Evolutionary conservation across 1,140 invertebrate species (phyloP), one percentile per base, ranked within the genome.

Genomic region (Argopecten irradians): DNA sequence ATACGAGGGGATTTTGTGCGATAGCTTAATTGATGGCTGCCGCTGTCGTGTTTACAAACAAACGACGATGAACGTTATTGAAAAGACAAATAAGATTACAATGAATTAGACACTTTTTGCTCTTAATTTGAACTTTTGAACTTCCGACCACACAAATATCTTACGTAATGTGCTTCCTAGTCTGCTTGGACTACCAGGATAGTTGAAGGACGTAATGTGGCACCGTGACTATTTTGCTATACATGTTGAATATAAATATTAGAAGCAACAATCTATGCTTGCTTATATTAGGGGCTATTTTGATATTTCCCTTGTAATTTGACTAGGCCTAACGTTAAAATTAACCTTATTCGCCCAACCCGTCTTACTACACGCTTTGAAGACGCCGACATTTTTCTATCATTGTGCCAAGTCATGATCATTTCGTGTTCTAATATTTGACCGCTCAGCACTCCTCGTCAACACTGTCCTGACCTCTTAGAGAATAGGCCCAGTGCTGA

Each of bases 121-220:
- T 85, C 88, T 89, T 41, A 39, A 36, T 84, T 83, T 89, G 88
- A 89, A 86, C 88, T 41, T 46, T 55, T 89, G 88, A 89, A 89
- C 88, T 89, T 87, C 14, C 86, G 85, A 89, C 86, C 88, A 43
- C 83, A 39, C n/a, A 33, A 19, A 87, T 35, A 35, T 32, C 22
- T 33, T 33, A 36, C 35, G 82, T 83, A 39, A 35, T 35, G 33
- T n/a, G 14, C 1, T 19, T 35, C 28, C 19, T 28, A 34, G 33
- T 32, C 55, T 36, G 32, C 19, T 33, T 0, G 14, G 14, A 22
- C 14, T 28, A 71, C 55, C 55, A n/a, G n/a, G 43, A 86, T 82
- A 86, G 32, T 7, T 28, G 28, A 13, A n/a, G 13, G 13, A 9
- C 13, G 33, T 28, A 87, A 22, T 34, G n/a, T n/a, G n/a, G n/a